Base-by-base conservation (phyloP, 2,888 invertebrate species). In the Tiphia femorata region DNA sequence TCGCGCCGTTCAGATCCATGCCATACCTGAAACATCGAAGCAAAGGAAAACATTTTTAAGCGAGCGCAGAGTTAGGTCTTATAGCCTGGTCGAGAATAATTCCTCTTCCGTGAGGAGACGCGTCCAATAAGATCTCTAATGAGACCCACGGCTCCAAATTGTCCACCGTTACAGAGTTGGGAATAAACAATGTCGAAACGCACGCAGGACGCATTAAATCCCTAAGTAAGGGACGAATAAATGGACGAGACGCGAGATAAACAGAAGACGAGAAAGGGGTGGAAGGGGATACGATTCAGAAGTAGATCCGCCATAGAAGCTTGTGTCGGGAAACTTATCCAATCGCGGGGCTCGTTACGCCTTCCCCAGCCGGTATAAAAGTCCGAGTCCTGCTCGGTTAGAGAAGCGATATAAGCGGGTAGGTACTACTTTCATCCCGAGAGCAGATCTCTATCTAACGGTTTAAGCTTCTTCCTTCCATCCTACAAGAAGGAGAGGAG, bases 1-100 rank as follows among this genome's bases (percentile, higher is more conserved):
- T 88, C 56, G 95, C 94, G 10, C 97, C 96, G 82, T 97, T 97
- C 73, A 97, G 87, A 84, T 97, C 97, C 92, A 96, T 94, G 62
- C 95, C 95, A 83, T 95, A 96, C 81, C 96, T 96, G 88, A 21
- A 86, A 86, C 81, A 76, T 10, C n/a, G n/a, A n/a, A n/a, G n/a
- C n/a, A n/a, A n/a, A n/a, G n/a, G n/a, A n/a, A n/a, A n/a, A n/a
- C n/a, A n/a, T n/a, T n/a, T n/a, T n/a, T n/a, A n/a, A n/a, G n/a
- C n/a, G n/a, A n/a, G n/a, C n/a, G n/a, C n/a, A n/a, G n/a, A n/a
- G n/a, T n/a, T n/a, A n/a, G n/a, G n/a, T n/a, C n/a, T n/a, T n/a
- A n/a, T n/a, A n/a, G n/a, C n/a, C n/a, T n/a, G n/a, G n/a, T n/a
- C n/a, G n/a, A n/a, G n/a, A n/a, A n/a, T n/a, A n/a, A n/a, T n/a